These are phyloP conservation scores for Dynastes tityus DNA, from an alignment of 2,888 invertebrate species.

Conservation along the genomic window DNA sequence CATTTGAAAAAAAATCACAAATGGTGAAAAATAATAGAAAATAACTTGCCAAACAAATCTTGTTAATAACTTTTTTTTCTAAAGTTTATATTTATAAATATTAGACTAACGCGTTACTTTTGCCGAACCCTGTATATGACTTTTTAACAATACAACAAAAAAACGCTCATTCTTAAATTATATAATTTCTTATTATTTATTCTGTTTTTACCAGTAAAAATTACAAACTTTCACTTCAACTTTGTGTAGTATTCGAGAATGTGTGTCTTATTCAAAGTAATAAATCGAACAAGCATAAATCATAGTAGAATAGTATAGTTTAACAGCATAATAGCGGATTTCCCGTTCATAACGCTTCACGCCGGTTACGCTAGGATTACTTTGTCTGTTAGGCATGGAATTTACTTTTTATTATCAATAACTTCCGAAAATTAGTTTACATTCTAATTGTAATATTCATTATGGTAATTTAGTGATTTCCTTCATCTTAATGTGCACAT, in stretches of 20 bases:
- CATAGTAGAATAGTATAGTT: conserved; percentile 7
- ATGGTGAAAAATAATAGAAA: too few relatives aligned
- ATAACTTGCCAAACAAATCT: too few relatives aligned
- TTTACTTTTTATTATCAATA: conserved; percentile 13
- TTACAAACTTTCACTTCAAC: conserved; percentile 23
- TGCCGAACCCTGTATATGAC: too few relatives aligned
- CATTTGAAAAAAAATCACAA: too few relatives aligned
- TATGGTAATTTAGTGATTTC: too few relatives aligned
- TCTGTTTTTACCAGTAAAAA: conserved; percentile 11
- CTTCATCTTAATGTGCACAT: background rate
- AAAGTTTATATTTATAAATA: too few relatives aligned
- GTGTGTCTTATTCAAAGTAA: conserved; percentile 21
- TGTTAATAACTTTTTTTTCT: too few relatives aligned
- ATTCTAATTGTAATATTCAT: background rate
- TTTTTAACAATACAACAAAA: background rate
- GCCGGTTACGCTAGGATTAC: conserved; percentile 9
- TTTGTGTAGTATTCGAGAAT: conserved; percentile 2
- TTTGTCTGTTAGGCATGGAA: background rate
- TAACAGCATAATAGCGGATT: conserved; percentile 36
- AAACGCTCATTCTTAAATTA: background rate
- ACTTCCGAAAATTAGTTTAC: background rate
- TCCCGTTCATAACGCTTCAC: conserved; percentile 22
- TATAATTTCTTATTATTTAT: conserved; percentile 2
- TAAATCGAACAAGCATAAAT: conserved; percentile 22
- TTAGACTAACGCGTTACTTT: too few relatives aligned